These are phyloP conservation scores for Ips nitidus DNA, from an alignment of 1,140 invertebrate species.

Conservation along the genomic window DNA sequence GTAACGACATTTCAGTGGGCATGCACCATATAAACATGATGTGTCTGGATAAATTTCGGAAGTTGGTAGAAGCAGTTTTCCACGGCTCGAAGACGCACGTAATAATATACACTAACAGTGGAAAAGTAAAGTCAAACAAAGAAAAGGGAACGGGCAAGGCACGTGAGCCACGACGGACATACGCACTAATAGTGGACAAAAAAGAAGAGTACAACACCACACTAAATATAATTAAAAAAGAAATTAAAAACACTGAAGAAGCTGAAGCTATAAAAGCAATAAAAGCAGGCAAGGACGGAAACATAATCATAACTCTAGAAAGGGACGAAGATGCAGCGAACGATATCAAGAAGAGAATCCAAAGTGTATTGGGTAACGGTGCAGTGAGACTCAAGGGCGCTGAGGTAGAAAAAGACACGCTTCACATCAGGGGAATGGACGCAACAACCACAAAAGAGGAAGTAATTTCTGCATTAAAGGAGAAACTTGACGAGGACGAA, in stretches of 20 bases:
- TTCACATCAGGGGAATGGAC: constrained; percentile 26
- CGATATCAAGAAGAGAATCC: neutral
- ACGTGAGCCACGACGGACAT: no score
- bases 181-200: constrained; percentile 17
- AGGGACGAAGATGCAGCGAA: constrained; percentile 13
- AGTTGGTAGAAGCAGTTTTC: neutral
- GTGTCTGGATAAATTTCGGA: neutral
- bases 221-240: constrained; percentile 6
- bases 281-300: constrained; percentile 17
- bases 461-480: constrained; percentile 12
- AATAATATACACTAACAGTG: neutral
- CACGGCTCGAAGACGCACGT: neutral
- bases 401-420: neutral
- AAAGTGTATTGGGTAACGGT: neutral
- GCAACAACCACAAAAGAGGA: constrained; percentile 24
- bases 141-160: constrained; percentile 13
- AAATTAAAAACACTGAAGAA: constrained; percentile 5
- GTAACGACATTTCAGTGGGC: neutral
- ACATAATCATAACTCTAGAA: constrained; percentile 16
- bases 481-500: neutral
- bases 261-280: constrained; percentile 14
- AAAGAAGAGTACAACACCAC: constrained; percentile 8
- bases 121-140: neutral
- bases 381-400: neutral
- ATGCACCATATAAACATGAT: neutral